A percentile compares a stretch with the other conserved stretches of the same genome.
Evolutionary conservation across 2,113 vertebrate species (phyloP).

Genomic region (Talpa occidentalis): DNA sequence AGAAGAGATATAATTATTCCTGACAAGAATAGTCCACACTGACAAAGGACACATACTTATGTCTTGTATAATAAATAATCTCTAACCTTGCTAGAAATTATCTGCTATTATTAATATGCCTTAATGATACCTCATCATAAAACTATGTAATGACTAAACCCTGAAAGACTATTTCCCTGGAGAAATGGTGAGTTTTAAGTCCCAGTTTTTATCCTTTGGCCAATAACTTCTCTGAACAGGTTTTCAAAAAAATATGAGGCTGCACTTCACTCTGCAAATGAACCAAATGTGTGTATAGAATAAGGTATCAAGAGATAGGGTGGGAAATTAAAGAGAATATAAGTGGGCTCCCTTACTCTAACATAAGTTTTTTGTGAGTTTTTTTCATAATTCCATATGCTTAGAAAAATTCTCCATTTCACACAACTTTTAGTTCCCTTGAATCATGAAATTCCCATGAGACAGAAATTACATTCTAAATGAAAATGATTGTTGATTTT

Average conservation of each 20-base stretch:
- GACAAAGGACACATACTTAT: not conserved
- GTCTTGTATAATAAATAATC: not conserved
- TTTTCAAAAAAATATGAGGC: not conserved
- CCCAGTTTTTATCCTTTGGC: not conserved
- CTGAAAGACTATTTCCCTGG: not conserved
- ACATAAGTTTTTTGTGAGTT: not conserved
- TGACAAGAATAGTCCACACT: not conserved
- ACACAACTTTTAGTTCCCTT: not conserved
- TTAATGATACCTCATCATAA: not conserved
- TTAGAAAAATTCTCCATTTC: constrained; percentile 9
- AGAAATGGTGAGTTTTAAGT: not conserved
- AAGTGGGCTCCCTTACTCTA: not conserved
- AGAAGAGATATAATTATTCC: not conserved
- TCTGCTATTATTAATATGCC: not conserved
- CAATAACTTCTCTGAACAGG: not conserved
- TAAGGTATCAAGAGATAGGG: not conserved
- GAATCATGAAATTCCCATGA: constrained; percentile 2
- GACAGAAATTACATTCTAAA: not conserved
- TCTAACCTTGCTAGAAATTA: constrained; percentile 37
- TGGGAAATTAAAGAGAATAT: not conserved
- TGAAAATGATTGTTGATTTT: constrained; percentile 35
- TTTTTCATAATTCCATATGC: not conserved
- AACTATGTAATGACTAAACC: constrained; percentile 14
- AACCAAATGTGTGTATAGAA: not conserved
- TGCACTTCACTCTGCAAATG: not conserved